Conservation (phyloP, 1,140 invertebrate species). For the Brachionus asplanchnoidis region DNA sequence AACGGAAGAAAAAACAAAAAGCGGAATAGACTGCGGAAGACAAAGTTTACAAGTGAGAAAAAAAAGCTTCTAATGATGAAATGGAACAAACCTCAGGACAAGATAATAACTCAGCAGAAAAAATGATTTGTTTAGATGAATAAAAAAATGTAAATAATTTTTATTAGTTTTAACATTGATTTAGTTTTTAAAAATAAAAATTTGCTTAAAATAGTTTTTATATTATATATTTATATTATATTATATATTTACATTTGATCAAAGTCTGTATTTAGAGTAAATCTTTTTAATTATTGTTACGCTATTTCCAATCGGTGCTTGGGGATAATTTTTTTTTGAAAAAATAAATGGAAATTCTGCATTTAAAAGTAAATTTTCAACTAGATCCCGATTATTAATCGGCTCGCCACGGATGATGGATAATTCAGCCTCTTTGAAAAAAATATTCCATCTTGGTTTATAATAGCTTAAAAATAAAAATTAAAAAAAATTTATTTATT, state of each 20-base stretch:
- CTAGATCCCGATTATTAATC: background rate
- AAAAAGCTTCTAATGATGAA: background rate
- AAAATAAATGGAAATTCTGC: slow-evolving; percentile 30
- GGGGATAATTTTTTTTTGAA: slow-evolving; percentile 19
- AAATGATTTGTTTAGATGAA: background rate
- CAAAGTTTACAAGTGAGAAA: background rate
- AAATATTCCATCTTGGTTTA: background rate
- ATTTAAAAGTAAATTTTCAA: background rate
- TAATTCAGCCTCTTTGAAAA: background rate
- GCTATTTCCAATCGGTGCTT: background rate
- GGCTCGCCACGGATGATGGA: background rate
- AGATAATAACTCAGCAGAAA: background rate
- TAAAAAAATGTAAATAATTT: background rate
- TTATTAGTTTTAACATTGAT: background rate
- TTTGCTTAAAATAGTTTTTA: background rate
- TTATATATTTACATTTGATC: background rate
- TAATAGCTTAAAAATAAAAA: slow-evolving; percentile 1
- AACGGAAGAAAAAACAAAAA: slow-evolving; percentile 10
- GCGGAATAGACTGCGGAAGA: background rate
- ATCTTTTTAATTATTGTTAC: slow-evolving; percentile 8
- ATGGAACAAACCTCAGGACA: background rate
- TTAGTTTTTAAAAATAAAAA: background rate
- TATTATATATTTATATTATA: background rate
- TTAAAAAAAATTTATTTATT: background rate
- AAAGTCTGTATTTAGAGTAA: background rate